Base-by-base conservation (phyloP, 2,113 vertebrate species). In the Bambusicola thoracicus region DNA sequence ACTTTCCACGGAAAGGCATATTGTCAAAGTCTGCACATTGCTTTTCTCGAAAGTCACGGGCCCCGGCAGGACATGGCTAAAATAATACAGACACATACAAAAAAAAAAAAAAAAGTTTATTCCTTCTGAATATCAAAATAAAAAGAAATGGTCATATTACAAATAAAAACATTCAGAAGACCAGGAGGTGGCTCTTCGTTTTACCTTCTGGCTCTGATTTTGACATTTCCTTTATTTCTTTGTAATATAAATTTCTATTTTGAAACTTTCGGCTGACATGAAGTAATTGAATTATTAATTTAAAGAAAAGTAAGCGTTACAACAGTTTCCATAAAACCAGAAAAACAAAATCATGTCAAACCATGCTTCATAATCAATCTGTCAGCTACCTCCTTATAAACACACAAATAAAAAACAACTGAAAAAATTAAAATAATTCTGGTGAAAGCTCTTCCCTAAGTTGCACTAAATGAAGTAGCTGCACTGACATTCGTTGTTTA, bases 1-100 rank as follows among this genome's bases (percentile, higher is more conserved):
- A 99, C 91, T 99, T 99, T 96, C 99, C 99, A 56, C 99, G 98
- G 95, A 99, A 99, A 97, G 99, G 98, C 98, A 99, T 98, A 98
- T 92, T 99, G 98, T 99, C 99, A 96, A 99, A 99, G 92, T 99
- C 99, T 1, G 98, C 99, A 89, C 99, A 99, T 87, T 99, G 99
- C 95, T 99, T 99, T 97, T 99, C 99, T 92, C 99, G 98, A 97
- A 99, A 99, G 96, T 99, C 99, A 73, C 98, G 98, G 68, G 99
- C 98, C 76, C 98, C 99, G 36, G 92, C 97, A 87, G 98, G 98
- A 93, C 99, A 99, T 7, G 98, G 97, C 99, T 99, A 96, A 95
- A 97, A 95, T 68, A 89, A 97, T 72, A 81, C 77, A 81, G 41
- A 72, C n/a, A 69, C n/a, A n/a, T n/a, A n/a, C n/a, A n/a, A n/a